Evolutionary conservation across 2,797 vertebrate genomes (phyloP).

Genomic region (Macropodus opercularis): DNA sequence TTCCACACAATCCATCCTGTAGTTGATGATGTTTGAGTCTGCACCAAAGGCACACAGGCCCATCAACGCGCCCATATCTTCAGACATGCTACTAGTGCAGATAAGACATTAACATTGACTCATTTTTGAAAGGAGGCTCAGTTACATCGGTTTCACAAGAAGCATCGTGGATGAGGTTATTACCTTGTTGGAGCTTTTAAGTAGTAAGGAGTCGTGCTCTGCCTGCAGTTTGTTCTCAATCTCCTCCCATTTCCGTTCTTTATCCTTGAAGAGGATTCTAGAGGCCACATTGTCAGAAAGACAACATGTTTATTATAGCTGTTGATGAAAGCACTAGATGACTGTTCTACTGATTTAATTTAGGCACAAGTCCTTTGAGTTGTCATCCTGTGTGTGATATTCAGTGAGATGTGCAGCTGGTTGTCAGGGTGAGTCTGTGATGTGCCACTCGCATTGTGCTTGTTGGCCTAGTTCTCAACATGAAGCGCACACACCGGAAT

Average conservation of each 20-base stretch:
- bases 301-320: constrained; percentile 24
- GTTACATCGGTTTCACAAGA: not conserved
- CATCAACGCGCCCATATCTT: no score
- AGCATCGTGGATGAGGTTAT: constrained; percentile 14
- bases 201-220: constrained; percentile 91
- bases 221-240: constrained; percentile 92
- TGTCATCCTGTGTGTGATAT: constrained; percentile 27
- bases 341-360: constrained; percentile 19
- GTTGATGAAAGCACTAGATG: constrained; percentile 15
- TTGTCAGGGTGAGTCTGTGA: constrained; percentile 45
- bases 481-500: constrained; percentile 20
- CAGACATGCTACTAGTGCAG: not conserved
- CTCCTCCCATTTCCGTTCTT: constrained; percentile 95
- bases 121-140: not conserved
- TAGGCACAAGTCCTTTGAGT: constrained; percentile 15
- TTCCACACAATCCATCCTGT: no score
- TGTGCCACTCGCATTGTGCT: constrained; percentile 48
- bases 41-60: no score
- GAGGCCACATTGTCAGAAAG: constrained; percentile 39
- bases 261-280: constrained; percentile 97
- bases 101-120: no score
- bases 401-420: constrained; percentile 9
- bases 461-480: constrained; percentile 32
- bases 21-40: no score
- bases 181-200: constrained; percentile 96